A percentile compares a stretch with the other conserved stretches of the same genome.
Conservation (phyloP, 2,113 vertebrate genomes). For the Todiramphus chloris region DNA sequence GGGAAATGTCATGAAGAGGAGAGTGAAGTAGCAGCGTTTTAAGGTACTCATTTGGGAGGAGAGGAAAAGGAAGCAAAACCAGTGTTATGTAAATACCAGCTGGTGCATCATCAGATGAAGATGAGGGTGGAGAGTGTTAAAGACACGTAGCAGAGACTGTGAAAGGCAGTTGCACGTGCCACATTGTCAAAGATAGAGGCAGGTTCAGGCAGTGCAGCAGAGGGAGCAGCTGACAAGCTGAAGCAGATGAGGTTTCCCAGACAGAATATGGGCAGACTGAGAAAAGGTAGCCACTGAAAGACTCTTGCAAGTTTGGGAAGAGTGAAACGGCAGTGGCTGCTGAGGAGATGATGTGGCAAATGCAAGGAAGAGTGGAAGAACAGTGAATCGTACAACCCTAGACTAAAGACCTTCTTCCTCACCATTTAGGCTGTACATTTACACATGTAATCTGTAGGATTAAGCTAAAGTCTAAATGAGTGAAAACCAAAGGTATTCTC, state of each 20-base stretch:
- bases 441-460: fast-evolving
- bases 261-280: background rate
- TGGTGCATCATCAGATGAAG: background rate
- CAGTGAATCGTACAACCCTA: background rate
- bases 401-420: background rate
- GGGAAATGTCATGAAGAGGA: background rate
- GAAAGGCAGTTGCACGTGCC: background rate
- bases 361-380: background rate
- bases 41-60: background rate
- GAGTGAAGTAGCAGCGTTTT: background rate
- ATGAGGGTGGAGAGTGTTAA: background rate
- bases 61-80: background rate
- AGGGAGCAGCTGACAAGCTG: background rate
- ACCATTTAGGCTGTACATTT: background rate
- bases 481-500: background rate
- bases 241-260: background rate
- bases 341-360: background rate
- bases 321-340: background rate
- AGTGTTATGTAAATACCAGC: background rate
- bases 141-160: background rate
- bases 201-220: background rate
- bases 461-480: background rate
- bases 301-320: background rate
- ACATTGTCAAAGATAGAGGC: background rate
- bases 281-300: background rate